Conservation (phyloP, 2,113 vertebrate genomes). For the Lophius piscatorius region DNA sequence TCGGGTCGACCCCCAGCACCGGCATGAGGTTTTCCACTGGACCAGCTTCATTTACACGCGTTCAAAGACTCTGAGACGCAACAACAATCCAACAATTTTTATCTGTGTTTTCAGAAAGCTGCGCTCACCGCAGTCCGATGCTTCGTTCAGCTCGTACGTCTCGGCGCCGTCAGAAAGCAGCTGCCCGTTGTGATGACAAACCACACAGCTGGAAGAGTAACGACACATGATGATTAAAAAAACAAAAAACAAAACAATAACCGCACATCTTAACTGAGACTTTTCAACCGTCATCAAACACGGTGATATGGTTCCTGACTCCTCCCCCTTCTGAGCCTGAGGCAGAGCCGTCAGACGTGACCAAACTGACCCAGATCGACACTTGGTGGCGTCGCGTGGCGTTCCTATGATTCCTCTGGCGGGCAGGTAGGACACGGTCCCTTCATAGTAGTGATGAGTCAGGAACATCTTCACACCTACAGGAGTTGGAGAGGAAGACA, state of each 20-base stretch:
- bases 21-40: no score
- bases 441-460: constrained; percentile 93
- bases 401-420: constrained; percentile 83
- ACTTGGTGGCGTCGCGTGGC: constrained; percentile 85
- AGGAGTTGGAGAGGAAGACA: no score
- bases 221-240: not conserved
- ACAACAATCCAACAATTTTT: no score
- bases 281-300: no score
- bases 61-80: no score
- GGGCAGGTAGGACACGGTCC: constrained; percentile 88
- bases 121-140: constrained; percentile 68
- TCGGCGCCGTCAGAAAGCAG: constrained; percentile 41
- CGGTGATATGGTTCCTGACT: not conserved
- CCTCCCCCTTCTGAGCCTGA: no score
- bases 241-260: no score
- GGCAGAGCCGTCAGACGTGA: no score
- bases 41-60: no score
- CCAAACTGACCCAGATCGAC: constrained; percentile 88
- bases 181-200: constrained; percentile 70
- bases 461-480: constrained; percentile 96
- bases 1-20: no score
- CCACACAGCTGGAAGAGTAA: constrained; percentile 65
- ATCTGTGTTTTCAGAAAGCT: no score
- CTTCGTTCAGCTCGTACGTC: constrained; percentile 42
- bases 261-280: no score